phyloP scores from a whole-genome alignment of 2,113 vertebrate species.

The Scartelaos histophorus region DNA sequence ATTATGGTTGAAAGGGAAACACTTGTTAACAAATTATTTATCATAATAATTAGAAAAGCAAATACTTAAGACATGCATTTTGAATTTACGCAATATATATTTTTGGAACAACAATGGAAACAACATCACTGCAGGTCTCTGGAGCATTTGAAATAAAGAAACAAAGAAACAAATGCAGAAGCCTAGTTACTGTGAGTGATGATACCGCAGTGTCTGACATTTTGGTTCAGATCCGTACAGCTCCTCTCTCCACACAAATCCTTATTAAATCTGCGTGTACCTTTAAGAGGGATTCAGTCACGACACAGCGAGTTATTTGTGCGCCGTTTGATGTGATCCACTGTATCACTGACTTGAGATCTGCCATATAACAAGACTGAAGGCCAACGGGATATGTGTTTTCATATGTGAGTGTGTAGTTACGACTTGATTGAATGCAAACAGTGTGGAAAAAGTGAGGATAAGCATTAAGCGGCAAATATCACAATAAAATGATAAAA shows the following conservation, averaged over 20 bases:
- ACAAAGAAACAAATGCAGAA: conserved; percentile 33
- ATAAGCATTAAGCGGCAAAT: neutral
- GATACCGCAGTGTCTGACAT: conserved; percentile 69
- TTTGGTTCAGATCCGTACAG: conserved; percentile 52
- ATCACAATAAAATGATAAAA: neutral
- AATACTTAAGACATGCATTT: neutral
- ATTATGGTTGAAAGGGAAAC: too few species aligned
- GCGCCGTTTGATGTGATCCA: conserved; percentile 1
- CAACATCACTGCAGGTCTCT: conserved; percentile 40
- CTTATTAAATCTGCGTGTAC: conserved; percentile 56
- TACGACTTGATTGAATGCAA: neutral
- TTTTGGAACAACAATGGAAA: neutral
- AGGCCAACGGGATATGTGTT: neutral
- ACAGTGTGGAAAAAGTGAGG: neutral
- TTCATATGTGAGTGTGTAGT: neutral
- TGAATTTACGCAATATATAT: neutral
- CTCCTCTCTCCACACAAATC: conserved; percentile 46
- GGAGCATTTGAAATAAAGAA: conserved; percentile 48
- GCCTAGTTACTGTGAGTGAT: conserved; percentile 66
- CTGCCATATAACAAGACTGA: neutral
- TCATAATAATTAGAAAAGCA: too few species aligned
- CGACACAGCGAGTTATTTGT: neutral
- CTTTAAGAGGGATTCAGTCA: conserved; percentile 33
- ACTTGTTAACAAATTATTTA: too few species aligned
- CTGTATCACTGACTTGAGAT: neutral